Evolutionary conservation across 1,140 invertebrate genomes (phyloP), one percentile per base, ranked within the genome.

Genomic region (Tetragonula clypearis): DNA sequence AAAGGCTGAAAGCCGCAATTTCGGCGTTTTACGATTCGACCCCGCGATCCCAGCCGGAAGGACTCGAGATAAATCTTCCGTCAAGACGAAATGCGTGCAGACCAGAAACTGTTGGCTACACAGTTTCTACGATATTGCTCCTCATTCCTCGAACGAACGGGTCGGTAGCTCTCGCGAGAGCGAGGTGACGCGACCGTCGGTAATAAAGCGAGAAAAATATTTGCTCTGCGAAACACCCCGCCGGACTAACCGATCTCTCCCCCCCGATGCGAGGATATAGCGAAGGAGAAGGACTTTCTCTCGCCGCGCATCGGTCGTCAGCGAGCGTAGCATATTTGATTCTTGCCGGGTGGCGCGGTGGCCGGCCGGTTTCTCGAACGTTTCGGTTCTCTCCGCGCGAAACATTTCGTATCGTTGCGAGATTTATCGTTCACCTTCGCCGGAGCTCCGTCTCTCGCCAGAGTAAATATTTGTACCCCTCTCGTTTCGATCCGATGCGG

Each of bases 151-250:
- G 84, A 86, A 83, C 68, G 77, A 69, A 69, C 76, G 4, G 30
- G 56, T 81, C 66, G 79, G 82, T 89, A 81, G 66, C 88, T 79
- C 88, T 82, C 75, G 72, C 58, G 79, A 86, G 73, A 86, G 41
- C 41, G 41, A 49, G 41, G 82, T 84, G 85, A 86, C 82, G 82
- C 76, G 72, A 62, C 69, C 84, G 87, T 56, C 60, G 80, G 71
- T 84, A 90, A 60, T 91, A 87, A 90, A 91, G 86, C 74, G 79
- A 87, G 87, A 87, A 89, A 92, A 92, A 89, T 91, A 92, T 92
- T 92, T 91, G 90, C 90, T 91, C 87, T 85, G 79, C 80, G 88
- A 86, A 80, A 87, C 41, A 49, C 87, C 84, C 87, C 82, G 83
- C 87, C 90, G 81, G 78, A 88, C 85, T 69, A 74, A 80, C 83